phyloP scores from a whole-genome alignment of 2,113 vertebrate genomes.

The Halichoeres trimaculatus region DNA sequence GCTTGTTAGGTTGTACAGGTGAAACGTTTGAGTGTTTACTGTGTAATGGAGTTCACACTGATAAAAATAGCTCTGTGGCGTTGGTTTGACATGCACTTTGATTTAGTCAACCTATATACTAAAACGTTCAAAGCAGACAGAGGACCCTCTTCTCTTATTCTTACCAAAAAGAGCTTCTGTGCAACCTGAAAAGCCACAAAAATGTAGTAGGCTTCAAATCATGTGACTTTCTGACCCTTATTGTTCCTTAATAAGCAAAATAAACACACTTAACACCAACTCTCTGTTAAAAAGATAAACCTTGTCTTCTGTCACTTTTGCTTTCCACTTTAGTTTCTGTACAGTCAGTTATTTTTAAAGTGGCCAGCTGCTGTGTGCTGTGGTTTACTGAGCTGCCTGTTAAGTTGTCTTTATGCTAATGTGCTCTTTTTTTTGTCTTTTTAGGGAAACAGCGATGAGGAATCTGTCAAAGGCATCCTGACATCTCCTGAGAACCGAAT shows the following conservation, averaged over 20 bases:
- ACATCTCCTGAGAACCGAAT: constrained; percentile 92
- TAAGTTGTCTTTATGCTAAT: constrained; percentile 19
- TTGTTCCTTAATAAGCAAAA: no score
- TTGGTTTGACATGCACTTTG: neutral
- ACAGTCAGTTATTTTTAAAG: neutral
- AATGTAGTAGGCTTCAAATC: neutral
- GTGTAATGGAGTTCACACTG: neutral
- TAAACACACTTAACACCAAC: no score
- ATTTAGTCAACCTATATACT: constrained; percentile 11
- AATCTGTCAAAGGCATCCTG: constrained; percentile 87
- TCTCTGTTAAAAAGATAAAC: neutral
- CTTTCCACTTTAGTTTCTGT: neutral
- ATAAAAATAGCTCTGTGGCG: neutral
- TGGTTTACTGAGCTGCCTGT: neutral
- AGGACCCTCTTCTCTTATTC: constrained; percentile 2
- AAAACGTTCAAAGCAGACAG: constrained; percentile 3
- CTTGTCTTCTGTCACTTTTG: neutral
- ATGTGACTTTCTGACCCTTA: constrained; percentile 20
- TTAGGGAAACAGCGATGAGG: constrained; percentile 84
- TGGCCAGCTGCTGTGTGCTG: no score
- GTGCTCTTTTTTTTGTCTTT: constrained; percentile 15
- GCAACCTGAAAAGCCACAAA: constrained; percentile 12
- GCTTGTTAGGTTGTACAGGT: neutral
- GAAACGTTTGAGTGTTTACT: neutral
- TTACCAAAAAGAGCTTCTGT: constrained; percentile 11